Conservation (phyloP, 1,140 invertebrate genomes). For the Branchinecta lynchi region DNA sequence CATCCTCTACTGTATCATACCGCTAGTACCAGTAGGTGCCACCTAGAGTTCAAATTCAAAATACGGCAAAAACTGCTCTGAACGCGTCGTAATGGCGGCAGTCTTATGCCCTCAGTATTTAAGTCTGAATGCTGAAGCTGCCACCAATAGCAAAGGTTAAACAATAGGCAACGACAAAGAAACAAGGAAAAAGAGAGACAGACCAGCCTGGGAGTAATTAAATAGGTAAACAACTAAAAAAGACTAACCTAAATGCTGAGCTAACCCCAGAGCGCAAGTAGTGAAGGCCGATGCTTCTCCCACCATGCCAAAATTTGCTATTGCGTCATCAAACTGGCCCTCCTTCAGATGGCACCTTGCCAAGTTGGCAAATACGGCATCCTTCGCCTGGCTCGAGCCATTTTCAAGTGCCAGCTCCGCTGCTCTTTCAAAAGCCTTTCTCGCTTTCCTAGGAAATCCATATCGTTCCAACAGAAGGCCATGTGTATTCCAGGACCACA, state of each 20-base stretch:
- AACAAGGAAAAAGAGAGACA: too few species aligned
- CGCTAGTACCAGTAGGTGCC: too few species aligned
- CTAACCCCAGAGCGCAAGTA: not conserved
- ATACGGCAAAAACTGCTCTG: too few species aligned
- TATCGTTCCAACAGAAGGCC: not conserved
- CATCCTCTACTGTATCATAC: too few species aligned
- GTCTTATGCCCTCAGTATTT: too few species aligned
- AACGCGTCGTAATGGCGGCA: too few species aligned
- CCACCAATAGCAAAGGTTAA: too few species aligned
- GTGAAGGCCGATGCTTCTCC: not conserved
- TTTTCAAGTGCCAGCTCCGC: not conserved
- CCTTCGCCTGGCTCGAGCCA: not conserved
- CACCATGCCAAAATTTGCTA: not conserved
- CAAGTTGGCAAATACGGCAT: not conserved
- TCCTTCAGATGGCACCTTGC: not conserved
- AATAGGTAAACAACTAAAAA: too few species aligned
- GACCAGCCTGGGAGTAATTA: too few species aligned
- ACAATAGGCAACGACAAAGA: too few species aligned
- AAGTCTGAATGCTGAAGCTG: too few species aligned
- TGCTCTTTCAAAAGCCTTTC: not conserved
- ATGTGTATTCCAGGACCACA: not conserved
- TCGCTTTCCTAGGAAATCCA: not conserved
- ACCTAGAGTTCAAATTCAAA: too few species aligned
- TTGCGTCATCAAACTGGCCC: not conserved
- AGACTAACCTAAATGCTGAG: not conserved